Evolutionary conservation across 2,113 vertebrate genomes (phyloP).

Genomic region (Apistogramma diplotaenia): DNA sequence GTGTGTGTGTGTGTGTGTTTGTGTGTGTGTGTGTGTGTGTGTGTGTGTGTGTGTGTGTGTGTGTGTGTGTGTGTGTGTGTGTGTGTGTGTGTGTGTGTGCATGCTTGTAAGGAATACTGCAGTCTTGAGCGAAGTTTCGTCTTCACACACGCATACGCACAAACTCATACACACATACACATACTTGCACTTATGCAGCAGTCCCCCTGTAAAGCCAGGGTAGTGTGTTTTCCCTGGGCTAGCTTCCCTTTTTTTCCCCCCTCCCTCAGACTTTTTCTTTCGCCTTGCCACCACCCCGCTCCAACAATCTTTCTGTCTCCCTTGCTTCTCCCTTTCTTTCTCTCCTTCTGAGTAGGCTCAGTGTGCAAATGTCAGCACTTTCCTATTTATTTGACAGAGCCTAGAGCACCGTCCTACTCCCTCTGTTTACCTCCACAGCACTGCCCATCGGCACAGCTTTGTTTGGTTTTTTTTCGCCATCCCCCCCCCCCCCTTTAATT

Average conservation of each 20-base stretch:
- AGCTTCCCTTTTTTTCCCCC: constrained; percentile 26
- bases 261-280: constrained; percentile 38
- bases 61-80: constrained; percentile 25
- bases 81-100: constrained; percentile 26
- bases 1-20: no score
- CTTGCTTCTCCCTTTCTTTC: constrained; percentile 40
- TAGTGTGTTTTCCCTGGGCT: constrained; percentile 48
- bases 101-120: constrained; percentile 67
- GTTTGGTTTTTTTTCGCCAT: not conserved
- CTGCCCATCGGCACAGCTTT: constrained; percentile 19
- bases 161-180: constrained; percentile 14
- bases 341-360: constrained; percentile 40
- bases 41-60: no score
- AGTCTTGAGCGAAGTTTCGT: constrained; percentile 74
- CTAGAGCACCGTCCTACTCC: constrained; percentile 62
- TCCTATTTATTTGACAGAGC: constrained; percentile 68
- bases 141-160: constrained; percentile 25
- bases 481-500: not conserved
- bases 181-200: constrained; percentile 62
- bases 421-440: constrained; percentile 61
- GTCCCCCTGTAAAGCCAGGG: constrained; percentile 60
- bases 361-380: constrained; percentile 77
- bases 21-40: no score
- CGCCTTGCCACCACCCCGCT: not conserved
- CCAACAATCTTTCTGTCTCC: constrained; percentile 29